These are phyloP conservation scores for Anolis apletophallus DNA, from an alignment of 2,797 vertebrate species.

Conservation along the genomic window DNA sequence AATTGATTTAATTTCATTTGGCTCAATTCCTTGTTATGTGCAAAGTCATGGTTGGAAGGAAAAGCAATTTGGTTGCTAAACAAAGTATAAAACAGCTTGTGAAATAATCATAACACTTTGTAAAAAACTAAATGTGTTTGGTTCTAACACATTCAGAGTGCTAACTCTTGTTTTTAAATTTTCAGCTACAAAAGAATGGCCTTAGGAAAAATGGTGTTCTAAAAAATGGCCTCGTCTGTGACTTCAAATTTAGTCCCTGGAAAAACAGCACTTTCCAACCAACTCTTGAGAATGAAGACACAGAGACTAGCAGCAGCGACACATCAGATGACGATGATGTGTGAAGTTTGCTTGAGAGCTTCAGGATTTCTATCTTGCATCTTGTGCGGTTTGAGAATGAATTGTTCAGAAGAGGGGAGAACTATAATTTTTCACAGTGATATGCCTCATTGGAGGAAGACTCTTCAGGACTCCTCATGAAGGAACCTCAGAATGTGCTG, in stretches of 20 bases:
- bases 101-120: neutral
- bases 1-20: neutral
- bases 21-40: neutral
- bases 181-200: slow-evolving; percentile 83
- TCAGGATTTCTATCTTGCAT: slow-evolving; percentile 65
- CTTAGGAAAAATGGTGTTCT: slow-evolving; percentile 81
- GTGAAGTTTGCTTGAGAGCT: slow-evolving; percentile 68
- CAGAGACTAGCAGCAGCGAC: slow-evolving; percentile 85
- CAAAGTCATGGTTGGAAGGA: neutral
- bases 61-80: neutral
- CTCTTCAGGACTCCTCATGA: slow-evolving; percentile 64
- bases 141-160: neutral
- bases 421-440: slow-evolving; percentile 69
- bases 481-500: slow-evolving; percentile 69
- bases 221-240: slow-evolving; percentile 79
- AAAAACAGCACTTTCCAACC: slow-evolving; percentile 79
- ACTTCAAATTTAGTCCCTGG: slow-evolving; percentile 80
- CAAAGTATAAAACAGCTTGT: neutral
- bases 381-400: slow-evolving; percentile 67
- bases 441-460: slow-evolving; percentile 65
- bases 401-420: slow-evolving; percentile 63
- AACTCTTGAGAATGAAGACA: slow-evolving; percentile 78
- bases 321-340: slow-evolving; percentile 84
- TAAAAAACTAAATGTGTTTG: neutral
- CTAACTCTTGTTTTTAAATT: slow-evolving; percentile 53